Conservation (phyloP, 2,797 vertebrate species). For the Eulemur albifrons region DNA sequence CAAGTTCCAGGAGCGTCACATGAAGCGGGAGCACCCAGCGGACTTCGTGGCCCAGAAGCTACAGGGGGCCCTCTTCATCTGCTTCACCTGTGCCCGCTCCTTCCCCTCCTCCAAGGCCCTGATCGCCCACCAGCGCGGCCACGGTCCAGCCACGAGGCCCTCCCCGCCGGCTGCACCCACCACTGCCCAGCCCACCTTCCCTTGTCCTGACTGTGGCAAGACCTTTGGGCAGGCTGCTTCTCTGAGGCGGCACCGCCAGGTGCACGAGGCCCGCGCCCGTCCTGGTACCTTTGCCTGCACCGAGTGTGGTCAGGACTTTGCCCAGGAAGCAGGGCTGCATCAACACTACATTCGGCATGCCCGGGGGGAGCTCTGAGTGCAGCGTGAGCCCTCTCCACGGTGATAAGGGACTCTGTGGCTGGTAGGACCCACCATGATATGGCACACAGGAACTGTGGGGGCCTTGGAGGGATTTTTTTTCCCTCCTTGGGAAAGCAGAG, state of each 20-base stretch:
- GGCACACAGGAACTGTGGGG: background rate
- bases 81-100: constrained; percentile 89
- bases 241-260: constrained; percentile 80
- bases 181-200: constrained; percentile 84
- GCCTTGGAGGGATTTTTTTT: background rate
- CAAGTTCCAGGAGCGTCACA: constrained; percentile 92
- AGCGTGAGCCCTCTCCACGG: background rate
- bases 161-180: constrained; percentile 78
- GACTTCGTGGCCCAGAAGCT: constrained; percentile 91
- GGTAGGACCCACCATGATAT: background rate
- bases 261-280: constrained; percentile 80
- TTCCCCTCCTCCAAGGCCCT: constrained; percentile 90
- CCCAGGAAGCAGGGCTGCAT: constrained; percentile 89
- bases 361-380: constrained; percentile 71
- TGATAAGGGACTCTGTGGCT: background rate
- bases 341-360: constrained; percentile 86
- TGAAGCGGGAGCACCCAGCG: constrained; percentile 91
- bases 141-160: constrained; percentile 85
- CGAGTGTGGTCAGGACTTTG: constrained; percentile 89
- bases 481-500: background rate
- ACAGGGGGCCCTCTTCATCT: constrained; percentile 90
- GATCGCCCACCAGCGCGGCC: constrained; percentile 89
- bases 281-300: constrained; percentile 88
- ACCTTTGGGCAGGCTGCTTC: constrained; percentile 86
- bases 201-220: constrained; percentile 76